Evolutionary conservation across 2,888 invertebrate genomes (phyloP).

Genomic region (Tridacna crocea): DNA sequence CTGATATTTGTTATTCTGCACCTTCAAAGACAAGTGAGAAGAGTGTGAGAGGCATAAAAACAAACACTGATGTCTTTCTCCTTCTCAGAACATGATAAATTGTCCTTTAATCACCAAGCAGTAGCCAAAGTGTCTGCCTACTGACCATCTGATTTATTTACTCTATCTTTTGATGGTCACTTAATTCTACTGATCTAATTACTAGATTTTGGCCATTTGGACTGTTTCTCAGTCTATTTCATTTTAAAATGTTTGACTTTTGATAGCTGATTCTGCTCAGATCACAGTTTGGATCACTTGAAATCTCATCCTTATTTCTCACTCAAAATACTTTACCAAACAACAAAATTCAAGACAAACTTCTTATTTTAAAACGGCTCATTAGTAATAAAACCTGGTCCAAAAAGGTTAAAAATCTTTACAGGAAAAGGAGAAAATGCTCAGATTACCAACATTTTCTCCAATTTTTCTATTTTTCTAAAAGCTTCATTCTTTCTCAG

Average conservation of each 20-base stretch:
- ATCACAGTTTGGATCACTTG: too few species aligned
- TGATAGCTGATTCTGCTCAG: too few species aligned
- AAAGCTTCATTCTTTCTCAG: too few species aligned
- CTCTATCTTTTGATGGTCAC: constrained; percentile 28
- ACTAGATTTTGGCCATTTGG: constrained; percentile 17
- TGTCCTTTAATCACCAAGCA: constrained; percentile 20
- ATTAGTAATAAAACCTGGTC: too few species aligned
- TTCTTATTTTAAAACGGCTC: too few species aligned
- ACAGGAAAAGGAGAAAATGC: too few species aligned
- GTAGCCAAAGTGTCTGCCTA: constrained; percentile 30
- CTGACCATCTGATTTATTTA: constrained; percentile 30
- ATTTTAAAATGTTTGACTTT: not conserved
- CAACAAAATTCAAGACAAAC: too few species aligned
- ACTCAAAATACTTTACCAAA: too few species aligned
- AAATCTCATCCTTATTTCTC: too few species aligned
- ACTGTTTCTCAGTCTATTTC: not conserved
- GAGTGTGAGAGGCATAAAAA: constrained; percentile 12
- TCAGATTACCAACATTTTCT: too few species aligned
- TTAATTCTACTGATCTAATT: constrained; percentile 30
- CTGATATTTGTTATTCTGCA: not conserved
- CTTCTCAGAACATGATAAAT: constrained; percentile 17
- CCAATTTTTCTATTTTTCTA: too few species aligned
- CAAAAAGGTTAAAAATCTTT: too few species aligned
- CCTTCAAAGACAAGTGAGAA: constrained; percentile 9
- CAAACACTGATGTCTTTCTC: constrained; percentile 1